These are phyloP conservation scores for Polydesmus complanatus DNA, from an alignment of 2,888 invertebrate species.

Conservation along the genomic window DNA sequence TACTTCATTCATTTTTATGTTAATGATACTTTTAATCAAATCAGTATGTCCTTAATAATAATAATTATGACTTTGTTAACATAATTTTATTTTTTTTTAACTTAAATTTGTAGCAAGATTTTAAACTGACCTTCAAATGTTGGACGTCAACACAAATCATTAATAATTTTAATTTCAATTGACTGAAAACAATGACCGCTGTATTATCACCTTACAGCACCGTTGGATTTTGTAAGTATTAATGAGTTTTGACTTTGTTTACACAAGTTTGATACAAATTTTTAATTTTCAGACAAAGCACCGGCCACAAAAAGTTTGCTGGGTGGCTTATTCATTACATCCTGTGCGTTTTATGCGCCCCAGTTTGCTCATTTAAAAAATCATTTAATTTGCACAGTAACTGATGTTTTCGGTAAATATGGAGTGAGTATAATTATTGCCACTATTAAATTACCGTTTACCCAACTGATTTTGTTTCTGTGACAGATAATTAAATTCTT, in stretches of 20 bases:
- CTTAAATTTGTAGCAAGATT: too few species aligned
- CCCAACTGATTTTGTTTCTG: slow-evolving; percentile 13
- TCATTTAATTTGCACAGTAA: slow-evolving; percentile 33
- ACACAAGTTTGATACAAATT: neutral
- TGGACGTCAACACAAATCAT: too few species aligned
- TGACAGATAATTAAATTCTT: slow-evolving; percentile 35
- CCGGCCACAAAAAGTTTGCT: slow-evolving; percentile 38
- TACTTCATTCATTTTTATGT: too few species aligned
- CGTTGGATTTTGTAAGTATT: slow-evolving; percentile 6
- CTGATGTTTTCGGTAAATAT: slow-evolving; percentile 31
- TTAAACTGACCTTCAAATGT: too few species aligned
- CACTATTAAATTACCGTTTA: too few species aligned
- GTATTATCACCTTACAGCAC: slow-evolving; percentile 1
- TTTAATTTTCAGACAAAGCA: slow-evolving; percentile 33
- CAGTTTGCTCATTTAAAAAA: slow-evolving; percentile 32
- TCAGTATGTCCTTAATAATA: too few species aligned
- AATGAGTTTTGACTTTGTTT: neutral
- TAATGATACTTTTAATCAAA: too few species aligned
- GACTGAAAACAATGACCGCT: neutral
- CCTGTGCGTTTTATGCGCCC: slow-evolving; percentile 36
- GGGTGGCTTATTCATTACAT: slow-evolving; percentile 35
- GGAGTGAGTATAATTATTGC: slow-evolving; percentile 29
- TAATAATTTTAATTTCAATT: too few species aligned
- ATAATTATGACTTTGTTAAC: too few species aligned
- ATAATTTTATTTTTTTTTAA: too few species aligned